Percentiles rank a stretch among this genome's conserved stretches.
Evolutionary conservation across 2,113 vertebrate genomes (phyloP).

Genomic region (Poecilia latipinna): DNA sequence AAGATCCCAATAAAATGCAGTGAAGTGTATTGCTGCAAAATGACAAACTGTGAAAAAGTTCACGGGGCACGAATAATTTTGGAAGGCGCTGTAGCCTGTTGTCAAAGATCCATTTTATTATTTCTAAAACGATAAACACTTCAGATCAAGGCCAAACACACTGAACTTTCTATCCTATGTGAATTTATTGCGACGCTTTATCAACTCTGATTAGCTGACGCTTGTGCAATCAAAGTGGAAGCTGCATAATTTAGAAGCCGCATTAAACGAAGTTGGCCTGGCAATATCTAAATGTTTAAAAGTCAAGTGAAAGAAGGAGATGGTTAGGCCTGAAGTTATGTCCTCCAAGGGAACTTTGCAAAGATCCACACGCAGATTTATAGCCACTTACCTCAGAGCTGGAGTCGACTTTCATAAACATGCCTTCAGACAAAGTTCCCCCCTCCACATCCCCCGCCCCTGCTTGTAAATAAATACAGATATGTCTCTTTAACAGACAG

Average conservation of each 20-base stretch:
- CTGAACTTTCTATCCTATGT: constrained; percentile 9
- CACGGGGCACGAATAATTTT: neutral
- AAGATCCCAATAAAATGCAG: neutral
- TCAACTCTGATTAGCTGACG: constrained; percentile 69
- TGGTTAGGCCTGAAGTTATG: constrained; percentile 78
- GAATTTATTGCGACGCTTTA: constrained; percentile 61
- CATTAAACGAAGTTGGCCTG: constrained; percentile 64
- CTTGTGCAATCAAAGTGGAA: constrained; percentile 57
- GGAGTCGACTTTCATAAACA: constrained; percentile 84
- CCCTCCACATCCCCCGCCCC: constrained; percentile 60
- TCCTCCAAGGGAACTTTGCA: constrained; percentile 79
- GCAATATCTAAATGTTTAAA: constrained; percentile 78
- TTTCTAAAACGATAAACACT: constrained; percentile 37
- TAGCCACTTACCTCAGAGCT: constrained; percentile 81
- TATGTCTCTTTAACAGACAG: constrained; percentile 84
- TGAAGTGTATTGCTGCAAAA: neutral
- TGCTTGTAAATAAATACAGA: constrained; percentile 84
- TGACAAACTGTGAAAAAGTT: neutral
- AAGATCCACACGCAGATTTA: constrained; percentile 79
- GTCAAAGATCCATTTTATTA: constrained; percentile 37
- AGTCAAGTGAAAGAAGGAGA: constrained; percentile 77
- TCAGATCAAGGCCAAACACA: neutral
- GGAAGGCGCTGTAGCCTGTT: constrained; percentile 22
- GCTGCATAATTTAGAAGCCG: constrained; percentile 69
- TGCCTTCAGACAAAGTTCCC: constrained; percentile 80